Evolutionary conservation across 1,140 invertebrate species (phyloP).

Genomic region (Andricus grossulariae): DNA sequence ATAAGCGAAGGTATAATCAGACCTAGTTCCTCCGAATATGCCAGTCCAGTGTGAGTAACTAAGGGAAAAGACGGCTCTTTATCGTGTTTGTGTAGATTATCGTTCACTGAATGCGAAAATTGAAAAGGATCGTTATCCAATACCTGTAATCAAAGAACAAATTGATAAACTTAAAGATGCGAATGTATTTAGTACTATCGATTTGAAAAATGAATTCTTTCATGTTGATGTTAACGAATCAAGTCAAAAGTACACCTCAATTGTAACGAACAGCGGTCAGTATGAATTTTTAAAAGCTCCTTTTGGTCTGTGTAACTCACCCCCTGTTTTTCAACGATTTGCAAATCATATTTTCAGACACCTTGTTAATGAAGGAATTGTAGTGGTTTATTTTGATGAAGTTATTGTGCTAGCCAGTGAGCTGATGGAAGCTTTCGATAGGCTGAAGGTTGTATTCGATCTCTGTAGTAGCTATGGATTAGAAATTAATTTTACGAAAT

Average conservation of each 20-base stretch:
- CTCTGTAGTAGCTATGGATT: constrained; percentile 23
- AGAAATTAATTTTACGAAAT: constrained; percentile 33
- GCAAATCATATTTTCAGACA: constrained; percentile 27
- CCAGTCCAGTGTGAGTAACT: constrained; percentile 36
- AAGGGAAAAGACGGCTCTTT: constrained; percentile 43
- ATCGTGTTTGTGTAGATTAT: constrained; percentile 44
- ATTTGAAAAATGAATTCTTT: constrained; percentile 62
- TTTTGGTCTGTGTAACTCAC: constrained; percentile 53
- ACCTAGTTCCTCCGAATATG: constrained; percentile 31
- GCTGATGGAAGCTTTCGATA: constrained; percentile 29
- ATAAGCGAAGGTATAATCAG: constrained; percentile 13
- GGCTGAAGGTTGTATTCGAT: constrained; percentile 23
- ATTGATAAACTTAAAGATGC: constrained; percentile 39
- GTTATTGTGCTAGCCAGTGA: constrained; percentile 54
- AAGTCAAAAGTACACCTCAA: constrained; percentile 54
- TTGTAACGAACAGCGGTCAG: constrained; percentile 49
- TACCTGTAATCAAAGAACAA: constrained; percentile 44
- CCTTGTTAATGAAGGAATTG: constrained; percentile 40
- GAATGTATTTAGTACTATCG: constrained; percentile 57
- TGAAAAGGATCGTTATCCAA: constrained; percentile 34
- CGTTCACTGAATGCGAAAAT: constrained; percentile 35
- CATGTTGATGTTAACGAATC: constrained; percentile 59
- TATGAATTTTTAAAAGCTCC: constrained; percentile 55
- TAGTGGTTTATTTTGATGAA: constrained; percentile 61
- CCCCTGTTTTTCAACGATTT: constrained; percentile 32